Evolutionary conservation across 2,888 invertebrate species (phyloP), one percentile per base, ranked within the genome.

Genomic region (Eristalis pertinax): DNA sequence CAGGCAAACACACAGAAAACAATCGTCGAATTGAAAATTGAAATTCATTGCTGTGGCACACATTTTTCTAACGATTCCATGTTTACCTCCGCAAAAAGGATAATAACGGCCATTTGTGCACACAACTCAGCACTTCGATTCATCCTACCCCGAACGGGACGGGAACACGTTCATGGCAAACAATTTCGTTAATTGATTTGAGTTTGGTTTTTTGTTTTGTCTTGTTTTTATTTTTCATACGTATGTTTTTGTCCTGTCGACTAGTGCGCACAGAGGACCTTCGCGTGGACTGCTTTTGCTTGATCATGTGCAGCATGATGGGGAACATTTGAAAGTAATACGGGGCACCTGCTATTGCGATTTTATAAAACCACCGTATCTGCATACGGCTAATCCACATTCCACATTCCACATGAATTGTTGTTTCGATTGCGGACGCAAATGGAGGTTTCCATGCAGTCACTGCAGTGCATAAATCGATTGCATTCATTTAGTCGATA

Each of bases 121-220:
- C 72, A 81, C 56, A 78, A 70, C 60, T 64, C 62, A 79, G 68
- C 65, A 72, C 65, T 67, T 79, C 63, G 68, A 79, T 83, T 83
- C 79, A 87, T 87, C 75, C 60, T 13, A 26, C 26, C 15, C 15
- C 26, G 60, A 15, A 60, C 60, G 60, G 10, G 26, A 60, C 60
- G 60, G 10, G 26, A 72, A 72, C 50, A 64, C 70, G 79, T 79
- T 83, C 86, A 75, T 76, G 35, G 86, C 75, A 83, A 83, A 83
- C 83, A 87, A 87, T 87, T 87, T 83, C 78, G 86, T 87, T 87
- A 87, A 87, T 87, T 87, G 86, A 87, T 87, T 87, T 79, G 72
- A 78, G 78, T 87, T 83, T 78, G 69, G 65, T 76, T 82, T 73
- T 65, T 69, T 68, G 35, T 60, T 79, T 22, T 15, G 19, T 24